Base-by-base conservation (phyloP, 2,888 invertebrate species). In the Ctena decussata region DNA sequence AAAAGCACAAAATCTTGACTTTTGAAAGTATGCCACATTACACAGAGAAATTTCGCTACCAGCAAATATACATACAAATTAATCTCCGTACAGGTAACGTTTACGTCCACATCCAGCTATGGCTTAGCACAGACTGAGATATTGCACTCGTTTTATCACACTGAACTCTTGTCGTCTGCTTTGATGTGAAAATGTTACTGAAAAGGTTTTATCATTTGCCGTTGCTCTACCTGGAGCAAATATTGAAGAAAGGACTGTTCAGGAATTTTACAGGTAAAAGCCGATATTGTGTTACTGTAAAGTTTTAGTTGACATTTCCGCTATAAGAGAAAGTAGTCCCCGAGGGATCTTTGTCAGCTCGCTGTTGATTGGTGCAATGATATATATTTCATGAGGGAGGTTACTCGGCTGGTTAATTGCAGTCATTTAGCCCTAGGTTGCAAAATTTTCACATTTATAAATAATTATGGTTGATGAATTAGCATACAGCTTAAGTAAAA, bases 301-400 rank as follows among this genome's bases (percentile, higher is more conserved):
- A 65, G 35, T 35, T 65, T 18, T 21, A 65, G 65, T 32, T 65
- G 65, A 65, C 65, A 65, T 65, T 65, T 65, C 24, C 65, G 35
- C 35, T 35, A 65, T 5, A 65, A 27, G 12, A 32, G 65, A 65
- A 35, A 65, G 30, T 12, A 65, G 24, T 65, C 65, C 65, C 53
- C 15, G 35, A 65, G 65, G 35, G 65, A 65, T 65, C 65, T 65
- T 65, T 35, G 35, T 35, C 1, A 65, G 65, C 35, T 65, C 18
- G 35, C 65, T 65, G 65, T 65, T 80, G 84, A 84, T 84, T 79
- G 84, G 79, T 77, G 39, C 39, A 65, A 41, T 80, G 65, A 84
- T 84, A 77, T 75, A 78, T 83, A 53, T 53, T 80, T 84, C 75
- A 80, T 80, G 44, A 75, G 30, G 77, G 65, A 65, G 65, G 65